Base-by-base conservation (phyloP, 2,113 vertebrate species). In the Plotosus lineatus region DNA sequence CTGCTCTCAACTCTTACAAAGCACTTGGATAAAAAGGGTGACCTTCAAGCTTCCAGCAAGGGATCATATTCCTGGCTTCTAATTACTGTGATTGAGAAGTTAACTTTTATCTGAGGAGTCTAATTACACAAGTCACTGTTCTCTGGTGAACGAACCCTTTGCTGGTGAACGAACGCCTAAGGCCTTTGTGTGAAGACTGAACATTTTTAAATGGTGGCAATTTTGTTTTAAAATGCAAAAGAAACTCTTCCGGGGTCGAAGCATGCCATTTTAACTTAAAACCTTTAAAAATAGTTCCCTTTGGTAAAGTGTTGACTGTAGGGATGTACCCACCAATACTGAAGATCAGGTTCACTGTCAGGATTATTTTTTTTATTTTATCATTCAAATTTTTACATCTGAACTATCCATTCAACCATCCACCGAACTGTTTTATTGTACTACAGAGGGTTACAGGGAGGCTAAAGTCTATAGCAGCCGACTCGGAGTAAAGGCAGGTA, bases 11-110 rank as follows among this genome's bases (percentile, higher is more conserved):
- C 63, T 77, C 31, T 0, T 38, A 55, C 36, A 61, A 38, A 53
- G 76, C 60, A 65, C 53, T 63, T 63, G 38, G 61, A 74, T 69
- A 53, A 58, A 76, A 56, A 40, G 73, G 66, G 56, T 82, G 79
- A 78, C 83, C 40, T 63, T 81, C 78, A 72, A 72, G 38, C 66
- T 44, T 77, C 66, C 75, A 77, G 56, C 69, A 63, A 66, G 75
- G 66, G 66, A 84, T 84, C 74, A 40, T 81, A 84, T 81, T 77
- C 69, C 83, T 73, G 79, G 66, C 50, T 77, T 77, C 79, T 81
- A 56, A 81, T 84, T 84, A 84, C 83, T 80, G 78, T 31, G 78
- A 84, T 79, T 77, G 79, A 78, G 60, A 81, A 84, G 78, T 78
- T 76, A 81, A 81, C 55, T 77, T 79, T 78, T 81, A 66, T 77